Evolutionary conservation across 2,113 vertebrate genomes (phyloP).

Genomic region (Silurus meridionalis): DNA sequence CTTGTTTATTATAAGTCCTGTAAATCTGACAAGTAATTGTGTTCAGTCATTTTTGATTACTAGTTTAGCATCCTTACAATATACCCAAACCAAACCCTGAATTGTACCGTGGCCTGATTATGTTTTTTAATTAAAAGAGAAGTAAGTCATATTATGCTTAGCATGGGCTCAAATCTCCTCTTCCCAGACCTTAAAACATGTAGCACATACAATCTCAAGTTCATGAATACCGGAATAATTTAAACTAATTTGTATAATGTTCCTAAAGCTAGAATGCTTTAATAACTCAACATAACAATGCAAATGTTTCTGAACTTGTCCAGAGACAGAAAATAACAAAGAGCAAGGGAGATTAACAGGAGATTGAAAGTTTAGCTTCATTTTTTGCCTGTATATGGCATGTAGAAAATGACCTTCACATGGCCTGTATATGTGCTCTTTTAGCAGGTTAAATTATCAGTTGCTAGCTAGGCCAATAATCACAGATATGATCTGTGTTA

Average conservation of each 20-base stretch:
- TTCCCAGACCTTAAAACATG: neutral
- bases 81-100: conserved; percentile 62
- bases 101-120: conserved; percentile 72
- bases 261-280: neutral
- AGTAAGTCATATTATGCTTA: conserved; percentile 63
- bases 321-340: neutral
- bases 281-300: neutral
- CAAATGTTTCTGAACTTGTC: neutral
- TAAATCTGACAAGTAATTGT: neutral
- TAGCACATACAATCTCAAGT: neutral
- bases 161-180: conserved; percentile 48
- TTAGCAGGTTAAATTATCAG: neutral
- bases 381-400: neutral
- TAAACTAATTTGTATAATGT: neutral
- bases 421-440: neutral
- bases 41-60: conserved; percentile 9
- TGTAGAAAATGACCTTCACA: neutral
- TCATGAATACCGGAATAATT: neutral
- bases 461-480: neutral
- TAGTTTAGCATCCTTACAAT: conserved; percentile 60
- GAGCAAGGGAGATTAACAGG: neutral
- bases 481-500: neutral
- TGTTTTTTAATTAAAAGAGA: conserved; percentile 71
- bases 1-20: conserved; percentile 13
- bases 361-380: neutral